Base-by-base conservation (phyloP, 2,113 vertebrate genomes). In the Rhombomys opimus region DNA sequence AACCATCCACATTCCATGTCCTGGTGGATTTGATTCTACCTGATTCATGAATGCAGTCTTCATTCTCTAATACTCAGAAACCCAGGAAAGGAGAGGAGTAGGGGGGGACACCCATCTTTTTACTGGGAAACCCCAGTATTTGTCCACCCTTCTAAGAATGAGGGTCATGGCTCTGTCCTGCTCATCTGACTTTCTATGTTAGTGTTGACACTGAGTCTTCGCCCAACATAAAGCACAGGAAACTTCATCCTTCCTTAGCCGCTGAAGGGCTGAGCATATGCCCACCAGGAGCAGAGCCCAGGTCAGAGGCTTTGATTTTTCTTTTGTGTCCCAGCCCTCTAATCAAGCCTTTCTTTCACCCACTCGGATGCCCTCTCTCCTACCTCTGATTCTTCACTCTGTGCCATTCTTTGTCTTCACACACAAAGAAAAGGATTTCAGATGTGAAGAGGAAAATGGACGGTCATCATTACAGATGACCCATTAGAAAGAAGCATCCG, bases 381-480 rank as follows among this genome's bases (percentile, higher is more conserved):
- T 30, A 8, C 68, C 38, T 92, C 65, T 92, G 70, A 20, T 72
- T 30, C 54, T 91, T 94, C 54, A 75, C 54, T 95, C 54, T 92
- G 50, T 52, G 52, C 8, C 50, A 17, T 95, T 46, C 46, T 46
- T 91, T 89, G n/a, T 84, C 67, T 95, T 75, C 90, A 81, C 9
- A 85, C 32, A 87, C 22, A 50, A 91, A 97, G 32, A 92, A 61
- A 91, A 84, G 32, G 32, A 77, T 65, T 84, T 88, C 32, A 86
- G 90, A 35, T 46, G 54, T 57, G 89, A 87, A 87, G 75, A 96
- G 75, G 75, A 93, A 96, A 96, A 81, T 97, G 84, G 63, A 20
- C 7, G 54, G 13, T 86, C 93, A 96, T 97, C 32, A 68, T 77
- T 72, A 89, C 41, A 94, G 92, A 94, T 67, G 63, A 91, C 22